A percentile compares a stretch with the other conserved stretches of the same genome.
phyloP scores from a whole-genome alignment of 2,113 vertebrate species.

The Dendropsophus ebraccatus region DNA sequence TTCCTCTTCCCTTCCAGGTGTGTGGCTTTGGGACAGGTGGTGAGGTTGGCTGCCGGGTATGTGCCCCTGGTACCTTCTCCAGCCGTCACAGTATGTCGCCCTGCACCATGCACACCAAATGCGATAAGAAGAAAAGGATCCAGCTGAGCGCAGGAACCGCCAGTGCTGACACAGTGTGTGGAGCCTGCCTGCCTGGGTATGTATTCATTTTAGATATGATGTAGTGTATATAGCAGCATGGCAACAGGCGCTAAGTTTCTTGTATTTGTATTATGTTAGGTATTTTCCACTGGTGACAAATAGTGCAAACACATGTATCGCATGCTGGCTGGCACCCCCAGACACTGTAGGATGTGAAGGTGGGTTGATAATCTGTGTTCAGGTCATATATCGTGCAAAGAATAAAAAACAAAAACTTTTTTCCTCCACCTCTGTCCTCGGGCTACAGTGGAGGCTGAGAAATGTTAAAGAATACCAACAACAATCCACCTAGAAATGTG shows the following conservation, averaged over 20 bases:
- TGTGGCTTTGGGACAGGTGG: conserved; percentile 62
- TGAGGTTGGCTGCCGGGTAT: conserved; percentile 73
- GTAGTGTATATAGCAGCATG: not conserved
- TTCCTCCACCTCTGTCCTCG: no score
- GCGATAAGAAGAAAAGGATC: conserved; percentile 70
- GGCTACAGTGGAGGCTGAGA: no score
- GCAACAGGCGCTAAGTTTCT: not conserved
- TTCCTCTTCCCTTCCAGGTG: conserved; percentile 63
- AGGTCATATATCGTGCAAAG: no score
- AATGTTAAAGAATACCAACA: no score
- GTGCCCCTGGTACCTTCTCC: conserved; percentile 82
- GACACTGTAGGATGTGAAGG: conserved; percentile 67
- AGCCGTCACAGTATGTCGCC: conserved; percentile 63
- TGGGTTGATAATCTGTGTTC: conserved; percentile 52
- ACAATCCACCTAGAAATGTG: no score
- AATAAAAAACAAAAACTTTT: no score
- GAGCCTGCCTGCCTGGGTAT: conserved; percentile 84
- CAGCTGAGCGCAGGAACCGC: conserved; percentile 68
- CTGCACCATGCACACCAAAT: conserved; percentile 78
- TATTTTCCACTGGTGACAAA: conserved; percentile 65
- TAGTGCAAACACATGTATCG: conserved; percentile 64
- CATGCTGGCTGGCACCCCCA: conserved; percentile 63
- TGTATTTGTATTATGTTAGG: conserved; percentile 61
- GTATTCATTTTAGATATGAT: not conserved
- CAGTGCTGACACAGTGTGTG: conserved; percentile 75